Conservation (phyloP, 2,888 invertebrate species). For the Clistopyga incitator region DNA sequence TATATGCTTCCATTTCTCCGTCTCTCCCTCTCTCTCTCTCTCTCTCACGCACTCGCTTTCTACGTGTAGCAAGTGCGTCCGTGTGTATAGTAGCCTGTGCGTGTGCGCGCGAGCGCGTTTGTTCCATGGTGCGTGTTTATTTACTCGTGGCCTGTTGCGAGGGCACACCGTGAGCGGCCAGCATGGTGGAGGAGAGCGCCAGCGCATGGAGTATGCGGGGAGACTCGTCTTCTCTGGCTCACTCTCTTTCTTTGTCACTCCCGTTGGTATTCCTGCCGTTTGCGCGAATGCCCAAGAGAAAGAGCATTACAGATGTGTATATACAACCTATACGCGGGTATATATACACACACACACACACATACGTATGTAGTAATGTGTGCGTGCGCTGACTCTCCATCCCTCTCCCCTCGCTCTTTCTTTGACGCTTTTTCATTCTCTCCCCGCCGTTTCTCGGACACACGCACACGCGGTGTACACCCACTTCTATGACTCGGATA, state of each 20-base stretch:
- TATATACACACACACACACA: conserved; percentile 11
- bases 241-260: conserved; percentile 13
- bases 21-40: conserved; percentile 1
- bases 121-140: conserved; percentile 66
- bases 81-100: conserved; percentile 19
- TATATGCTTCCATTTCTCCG: too few relatives aligned
- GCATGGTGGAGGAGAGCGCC: conserved; percentile 61
- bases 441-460: conserved; percentile 13
- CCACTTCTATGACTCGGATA: conserved; percentile 42
- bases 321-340: background rate
- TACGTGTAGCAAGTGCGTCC: conserved; percentile 42
- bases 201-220: conserved; percentile 62
- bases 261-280: background rate
- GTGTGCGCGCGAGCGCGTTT: conserved; percentile 29
- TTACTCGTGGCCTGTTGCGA: conserved; percentile 70
- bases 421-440: conserved; percentile 65
- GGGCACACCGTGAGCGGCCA: conserved; percentile 57
- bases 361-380: conserved; percentile 19
- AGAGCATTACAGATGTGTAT: conserved; percentile 7
- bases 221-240: conserved; percentile 19
- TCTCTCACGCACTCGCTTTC: background rate
- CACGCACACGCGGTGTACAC: conserved; percentile 40
- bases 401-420: conserved; percentile 37
- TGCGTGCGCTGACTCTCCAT: conserved; percentile 37
- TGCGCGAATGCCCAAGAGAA: conserved; percentile 38